These are phyloP conservation scores for Scaptomyza tumidula DNA, from an alignment of 2,888 invertebrate species.

Conservation along the genomic window DNA sequence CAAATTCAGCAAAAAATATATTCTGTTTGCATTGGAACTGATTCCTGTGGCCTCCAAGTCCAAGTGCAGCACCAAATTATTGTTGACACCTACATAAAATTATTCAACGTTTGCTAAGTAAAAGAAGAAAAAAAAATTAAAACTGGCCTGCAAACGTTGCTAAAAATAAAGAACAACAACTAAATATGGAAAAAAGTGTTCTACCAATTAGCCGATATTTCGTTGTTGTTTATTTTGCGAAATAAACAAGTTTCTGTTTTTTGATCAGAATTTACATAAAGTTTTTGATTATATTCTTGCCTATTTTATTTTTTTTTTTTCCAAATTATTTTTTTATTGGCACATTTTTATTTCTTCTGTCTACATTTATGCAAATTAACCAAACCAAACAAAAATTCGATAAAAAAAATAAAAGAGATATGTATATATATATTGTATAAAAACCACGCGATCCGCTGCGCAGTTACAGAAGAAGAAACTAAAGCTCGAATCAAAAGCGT, in stretches of 20 bases:
- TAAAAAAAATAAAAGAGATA: slow-evolving; percentile 12
- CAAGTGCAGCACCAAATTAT: slow-evolving; percentile 54
- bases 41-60: slow-evolving; percentile 64
- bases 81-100: slow-evolving; percentile 61
- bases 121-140: background rate
- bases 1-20: slow-evolving; percentile 37
- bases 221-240: slow-evolving; percentile 69
- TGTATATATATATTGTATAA: slow-evolving; percentile 16
- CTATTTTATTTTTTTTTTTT: slow-evolving; percentile 32
- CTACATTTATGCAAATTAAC: slow-evolving; percentile 68
- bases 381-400: slow-evolving; percentile 20
- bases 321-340: slow-evolving; percentile 59
- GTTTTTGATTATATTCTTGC: slow-evolving; percentile 57
- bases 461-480: slow-evolving; percentile 73
- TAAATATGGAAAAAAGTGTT: slow-evolving; percentile 46
- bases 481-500: slow-evolving; percentile 46
- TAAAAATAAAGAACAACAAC: slow-evolving; percentile 63
- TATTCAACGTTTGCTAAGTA: slow-evolving; percentile 39
- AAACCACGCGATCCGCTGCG: slow-evolving; percentile 63
- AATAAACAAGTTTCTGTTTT: slow-evolving; percentile 66
- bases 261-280: slow-evolving; percentile 73
- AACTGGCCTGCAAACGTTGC: slow-evolving; percentile 59
- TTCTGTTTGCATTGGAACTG: slow-evolving; percentile 41
- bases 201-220: slow-evolving; percentile 65
- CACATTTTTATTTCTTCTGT: slow-evolving; percentile 57